Base-by-base conservation (phyloP, 1,140 invertebrate species). In the Sesamia nonagrioides region DNA sequence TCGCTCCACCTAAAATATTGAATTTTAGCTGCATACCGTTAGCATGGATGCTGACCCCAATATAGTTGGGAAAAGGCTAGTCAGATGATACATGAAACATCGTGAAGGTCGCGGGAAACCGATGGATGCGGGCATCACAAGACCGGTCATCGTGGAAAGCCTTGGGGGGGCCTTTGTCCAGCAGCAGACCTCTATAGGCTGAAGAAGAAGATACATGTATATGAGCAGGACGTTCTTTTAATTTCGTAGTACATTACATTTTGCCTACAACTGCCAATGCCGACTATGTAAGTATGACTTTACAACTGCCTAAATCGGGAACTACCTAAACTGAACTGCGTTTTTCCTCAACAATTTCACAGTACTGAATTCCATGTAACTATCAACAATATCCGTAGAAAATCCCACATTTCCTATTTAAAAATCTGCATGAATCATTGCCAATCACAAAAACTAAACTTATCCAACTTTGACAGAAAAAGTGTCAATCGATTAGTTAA, bases 301-400 rank as follows among this genome's bases (percentile, higher is more conserved):
- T 27, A 27, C 6, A 54, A 7, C 52, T 6, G 21, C 52, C 21
- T 18, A 54, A 21, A 54, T 21, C 17, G 6, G 52, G 21, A 54
- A 18, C 13, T 18, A 42, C 37, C 37, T 18, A 18, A 0, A 21
- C 27, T 35, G n/a, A n/a, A 58, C 27, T 2, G 27, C 27, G 4
- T 33, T 50, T 68, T 69, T 50, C 21, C 42, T 68, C 17, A 0
- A 68, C 2, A 61, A 68, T 68, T 68, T 68, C 63, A 68, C 40
- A 63, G 60, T 9, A 17, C 8, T 42, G n/a, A 63, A 40, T 17
- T 13, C 60, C 37, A 27, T 48, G 42, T 48, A 68, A 48, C 17
- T 68, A 15, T 27, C 18, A 11, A 68, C 66, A 69, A 69, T 69
- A 69, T 42, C 42, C 66, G 66, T 69, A 21, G 6, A 69, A 50